Percentiles rank a stretch among this genome's conserved stretches.
Evolutionary conservation across 2,113 vertebrate genomes (phyloP).

Genomic region (Loxodonta africana): DNA sequence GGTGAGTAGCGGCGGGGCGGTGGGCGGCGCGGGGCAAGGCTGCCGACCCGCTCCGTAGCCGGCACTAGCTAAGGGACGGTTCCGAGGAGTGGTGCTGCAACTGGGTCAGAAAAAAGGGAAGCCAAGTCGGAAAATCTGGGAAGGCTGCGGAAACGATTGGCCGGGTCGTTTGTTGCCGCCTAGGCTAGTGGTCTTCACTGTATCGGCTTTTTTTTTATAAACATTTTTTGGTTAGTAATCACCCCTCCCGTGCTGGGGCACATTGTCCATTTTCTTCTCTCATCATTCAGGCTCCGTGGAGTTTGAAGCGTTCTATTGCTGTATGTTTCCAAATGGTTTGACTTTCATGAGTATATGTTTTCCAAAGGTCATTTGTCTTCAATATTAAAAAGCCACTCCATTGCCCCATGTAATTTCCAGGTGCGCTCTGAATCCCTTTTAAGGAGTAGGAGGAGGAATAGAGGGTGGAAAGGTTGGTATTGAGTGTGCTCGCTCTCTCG

Average conservation of each 20-base stretch:
- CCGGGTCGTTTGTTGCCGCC: slow-evolving; percentile 59
- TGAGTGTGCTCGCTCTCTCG: not conserved
- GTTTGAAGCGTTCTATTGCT: slow-evolving; percentile 52
- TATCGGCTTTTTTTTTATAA: not conserved
- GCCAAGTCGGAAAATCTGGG: not conserved
- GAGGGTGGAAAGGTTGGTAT: not conserved
- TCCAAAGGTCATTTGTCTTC: slow-evolving; percentile 76
- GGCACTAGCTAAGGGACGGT: slow-evolving; percentile 45
- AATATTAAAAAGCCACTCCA: slow-evolving; percentile 8
- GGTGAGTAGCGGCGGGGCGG: slow-evolving; percentile 77
- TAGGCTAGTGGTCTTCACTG: not conserved
- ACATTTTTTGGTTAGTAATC: not conserved
- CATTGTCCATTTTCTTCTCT: slow-evolving; percentile 57
- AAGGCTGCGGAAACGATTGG: slow-evolving; percentile 35
- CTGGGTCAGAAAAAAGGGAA: slow-evolving; percentile 10
- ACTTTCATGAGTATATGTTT: slow-evolving; percentile 70
- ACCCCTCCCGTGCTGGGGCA: not conserved
- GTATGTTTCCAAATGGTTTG: slow-evolving; percentile 56
- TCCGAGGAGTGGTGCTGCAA: slow-evolving; percentile 54
- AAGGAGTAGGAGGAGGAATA: not conserved
- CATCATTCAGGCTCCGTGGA: slow-evolving; percentile 37
- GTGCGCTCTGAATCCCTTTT: slow-evolving; percentile 73
- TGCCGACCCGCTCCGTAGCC: not conserved
- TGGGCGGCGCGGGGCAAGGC: slow-evolving; percentile 52
- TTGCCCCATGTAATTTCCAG: slow-evolving; percentile 27